phyloP scores from a whole-genome alignment of 2,113 vertebrate genomes.

The Neodon shergylaensis region DNA sequence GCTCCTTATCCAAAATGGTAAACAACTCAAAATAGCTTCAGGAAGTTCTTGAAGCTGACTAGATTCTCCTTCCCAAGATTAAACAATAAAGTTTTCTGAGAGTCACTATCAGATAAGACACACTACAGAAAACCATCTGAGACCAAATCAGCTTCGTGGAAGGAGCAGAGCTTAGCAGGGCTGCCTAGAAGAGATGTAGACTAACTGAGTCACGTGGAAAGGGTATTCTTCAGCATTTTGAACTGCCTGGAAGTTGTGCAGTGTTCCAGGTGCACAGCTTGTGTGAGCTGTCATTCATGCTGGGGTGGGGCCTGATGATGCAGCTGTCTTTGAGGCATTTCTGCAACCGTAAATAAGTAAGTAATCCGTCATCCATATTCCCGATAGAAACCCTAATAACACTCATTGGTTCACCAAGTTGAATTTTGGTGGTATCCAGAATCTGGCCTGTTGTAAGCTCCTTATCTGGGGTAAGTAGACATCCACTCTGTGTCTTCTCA shows the following conservation, averaged over 20 bases:
- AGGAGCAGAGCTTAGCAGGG: not conserved
- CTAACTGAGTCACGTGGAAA: not conserved
- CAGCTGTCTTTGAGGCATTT: not conserved
- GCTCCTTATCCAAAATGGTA: not conserved
- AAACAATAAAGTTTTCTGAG: not conserved
- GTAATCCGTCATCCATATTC: not conserved
- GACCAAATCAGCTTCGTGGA: not conserved
- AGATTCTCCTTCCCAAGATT: not conserved
- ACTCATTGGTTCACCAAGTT: not conserved
- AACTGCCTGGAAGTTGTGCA: not conserved
- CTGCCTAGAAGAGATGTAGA: not conserved
- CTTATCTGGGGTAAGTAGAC: not conserved
- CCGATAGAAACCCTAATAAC: not conserved
- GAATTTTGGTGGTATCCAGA: not conserved
- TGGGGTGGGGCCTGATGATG: not conserved
- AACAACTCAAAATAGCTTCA: not conserved
- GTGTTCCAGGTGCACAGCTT: not conserved
- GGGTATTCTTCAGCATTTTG: not conserved
- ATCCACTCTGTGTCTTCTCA: accelerated
- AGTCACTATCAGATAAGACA: not conserved
- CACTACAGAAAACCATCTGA: not conserved
- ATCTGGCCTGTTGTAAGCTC: not conserved
- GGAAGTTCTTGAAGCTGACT: not conserved
- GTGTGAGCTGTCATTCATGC: not conserved
- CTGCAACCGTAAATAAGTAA: not conserved